A percentile compares a stretch with the other conserved stretches of the same genome.
phyloP scores from a whole-genome alignment of 2,797 vertebrate species.

The Scomberomorus guttatus region DNA sequence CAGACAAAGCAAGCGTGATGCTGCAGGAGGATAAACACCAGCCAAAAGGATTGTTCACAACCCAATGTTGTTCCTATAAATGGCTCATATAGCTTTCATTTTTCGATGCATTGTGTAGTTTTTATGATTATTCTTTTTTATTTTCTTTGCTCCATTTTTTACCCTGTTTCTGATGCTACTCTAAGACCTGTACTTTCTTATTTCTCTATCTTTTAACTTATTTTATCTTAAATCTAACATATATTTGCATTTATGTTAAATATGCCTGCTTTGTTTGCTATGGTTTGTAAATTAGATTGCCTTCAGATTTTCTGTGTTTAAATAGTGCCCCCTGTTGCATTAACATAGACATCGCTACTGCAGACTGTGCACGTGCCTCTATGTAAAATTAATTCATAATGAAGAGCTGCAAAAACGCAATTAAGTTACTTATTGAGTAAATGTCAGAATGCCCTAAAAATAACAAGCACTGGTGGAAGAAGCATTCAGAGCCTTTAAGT shows the following conservation, averaged over 20 bases:
- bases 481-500: too few relatives aligned
- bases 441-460: not conserved
- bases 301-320: slow-evolving; percentile 2
- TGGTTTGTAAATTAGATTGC: not conserved
- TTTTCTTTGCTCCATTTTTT: too few relatives aligned
- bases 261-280: not conserved
- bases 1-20: too few relatives aligned
- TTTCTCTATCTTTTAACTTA: too few relatives aligned
- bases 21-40: too few relatives aligned
- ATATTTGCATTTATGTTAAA: not conserved
- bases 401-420: not conserved
- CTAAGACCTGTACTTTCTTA: too few relatives aligned
- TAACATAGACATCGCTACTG: slow-evolving; percentile 16
- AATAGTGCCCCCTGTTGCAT: slow-evolving; percentile 54
- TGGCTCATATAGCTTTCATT: too few relatives aligned
- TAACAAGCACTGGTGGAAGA: not conserved
- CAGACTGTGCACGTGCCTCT: not conserved
- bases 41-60: too few relatives aligned
- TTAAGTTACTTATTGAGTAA: not conserved
- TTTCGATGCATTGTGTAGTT: too few relatives aligned
- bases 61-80: too few relatives aligned
- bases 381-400: not conserved
- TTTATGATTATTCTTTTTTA: too few relatives aligned
- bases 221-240: not conserved
- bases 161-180: too few relatives aligned